Percentiles rank a stretch among this genome's conserved stretches.
These are phyloP conservation scores for Cataglyphis livida DNA, from an alignment of 2,888 invertebrate genomes.

Conservation along the genomic window DNA sequence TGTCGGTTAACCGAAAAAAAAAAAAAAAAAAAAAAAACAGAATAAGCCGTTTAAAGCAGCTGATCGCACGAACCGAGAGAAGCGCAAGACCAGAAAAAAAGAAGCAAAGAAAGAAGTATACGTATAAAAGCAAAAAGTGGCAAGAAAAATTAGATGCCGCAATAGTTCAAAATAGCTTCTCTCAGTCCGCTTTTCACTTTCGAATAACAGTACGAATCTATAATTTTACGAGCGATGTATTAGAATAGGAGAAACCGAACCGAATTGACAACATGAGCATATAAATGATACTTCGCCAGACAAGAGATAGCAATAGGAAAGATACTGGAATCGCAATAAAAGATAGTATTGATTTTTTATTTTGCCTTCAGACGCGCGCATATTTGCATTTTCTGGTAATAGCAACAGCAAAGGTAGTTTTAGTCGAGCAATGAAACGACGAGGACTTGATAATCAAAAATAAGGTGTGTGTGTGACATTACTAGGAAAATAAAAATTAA, in stretches of 20 bases:
- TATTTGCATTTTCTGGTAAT: slow-evolving; percentile 2
- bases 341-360: not conserved
- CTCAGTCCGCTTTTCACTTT: slow-evolving; percentile 17
- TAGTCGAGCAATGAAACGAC: not conserved
- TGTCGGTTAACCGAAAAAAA: slow-evolving; percentile 26
- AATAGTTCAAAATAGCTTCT: slow-evolving; percentile 53
- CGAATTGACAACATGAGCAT: slow-evolving; percentile 10
- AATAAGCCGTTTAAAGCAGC: slow-evolving; percentile 58
- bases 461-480: not conserved
- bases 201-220: slow-evolving; percentile 24
- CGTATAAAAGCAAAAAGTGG: slow-evolving; percentile 41
- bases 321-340: not conserved
- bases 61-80: slow-evolving; percentile 38
- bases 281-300: slow-evolving; percentile 1
- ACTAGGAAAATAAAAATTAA: not conserved
- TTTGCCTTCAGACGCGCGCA: not conserved
- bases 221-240: slow-evolving; percentile 27
- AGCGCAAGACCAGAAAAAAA: not conserved
- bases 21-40: not conserved
- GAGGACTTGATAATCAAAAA: not conserved
- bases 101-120: slow-evolving; percentile 16
- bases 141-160: slow-evolving; percentile 11
- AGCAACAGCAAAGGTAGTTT: not conserved
- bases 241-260: not conserved
- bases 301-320: not conserved